phyloP scores from a whole-genome alignment of 92 coral and sea anemone species.

The Blastomussa wellsi region DNA sequence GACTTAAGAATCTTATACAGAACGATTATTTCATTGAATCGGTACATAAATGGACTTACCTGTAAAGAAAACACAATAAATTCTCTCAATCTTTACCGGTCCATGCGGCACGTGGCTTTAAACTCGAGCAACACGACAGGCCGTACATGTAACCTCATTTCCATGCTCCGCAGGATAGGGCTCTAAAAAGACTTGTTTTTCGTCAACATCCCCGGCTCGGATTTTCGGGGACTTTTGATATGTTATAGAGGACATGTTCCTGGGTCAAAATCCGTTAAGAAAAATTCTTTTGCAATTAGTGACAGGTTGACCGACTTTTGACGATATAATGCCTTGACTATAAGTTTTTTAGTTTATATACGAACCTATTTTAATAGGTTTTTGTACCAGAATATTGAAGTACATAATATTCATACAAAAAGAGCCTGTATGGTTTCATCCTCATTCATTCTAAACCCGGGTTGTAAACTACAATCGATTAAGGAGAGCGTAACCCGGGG shows the following conservation, averaged over 20 bases:
- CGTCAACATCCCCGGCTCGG: too few relatives aligned
- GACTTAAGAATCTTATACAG: not conserved
- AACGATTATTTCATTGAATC: not conserved
- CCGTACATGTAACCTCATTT: not conserved
- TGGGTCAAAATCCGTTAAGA: too few relatives aligned
- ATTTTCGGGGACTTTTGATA: too few relatives aligned
- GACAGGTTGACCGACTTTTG: too few relatives aligned
- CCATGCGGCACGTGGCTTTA: not conserved
- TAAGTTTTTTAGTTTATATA: not conserved
- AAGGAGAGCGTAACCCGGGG: conserved; percentile 18
- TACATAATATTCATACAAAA: conserved; percentile 14
- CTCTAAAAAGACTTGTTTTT: too few relatives aligned
- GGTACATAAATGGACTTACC: not conserved
- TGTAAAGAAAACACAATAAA: not conserved
- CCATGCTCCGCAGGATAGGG: too few relatives aligned
- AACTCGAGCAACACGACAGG: not conserved
- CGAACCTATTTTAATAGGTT: conserved; percentile 14
- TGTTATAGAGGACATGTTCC: too few relatives aligned
- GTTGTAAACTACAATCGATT: conserved; percentile 5
- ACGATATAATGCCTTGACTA: too few relatives aligned
- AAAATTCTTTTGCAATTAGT: too few relatives aligned
- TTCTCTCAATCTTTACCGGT: not conserved
- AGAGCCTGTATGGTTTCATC: conserved; percentile 16
- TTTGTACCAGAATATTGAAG: conserved; percentile 13
- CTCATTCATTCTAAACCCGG: conserved; percentile 13